phyloP scores from a whole-genome alignment of 2,113 vertebrate species.

The Hippocampus mohnikei region DNA sequence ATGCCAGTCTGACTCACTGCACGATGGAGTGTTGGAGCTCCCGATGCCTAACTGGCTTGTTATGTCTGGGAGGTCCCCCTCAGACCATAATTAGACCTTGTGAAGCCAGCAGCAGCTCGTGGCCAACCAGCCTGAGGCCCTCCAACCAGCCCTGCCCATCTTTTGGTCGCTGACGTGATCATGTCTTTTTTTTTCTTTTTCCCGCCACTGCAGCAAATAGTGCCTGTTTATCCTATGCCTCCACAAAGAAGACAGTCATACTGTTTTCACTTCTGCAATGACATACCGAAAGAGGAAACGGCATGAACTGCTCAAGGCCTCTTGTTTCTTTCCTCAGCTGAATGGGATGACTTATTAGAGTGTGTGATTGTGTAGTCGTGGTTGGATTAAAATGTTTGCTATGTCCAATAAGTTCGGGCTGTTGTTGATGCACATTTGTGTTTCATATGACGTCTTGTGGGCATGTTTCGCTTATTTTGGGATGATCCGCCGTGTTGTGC shows the following conservation, averaged over 20 bases:
- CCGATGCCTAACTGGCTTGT: conserved; percentile 55
- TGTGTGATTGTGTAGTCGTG: background rate
- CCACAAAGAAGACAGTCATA: conserved; percentile 49
- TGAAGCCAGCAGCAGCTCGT: conserved; percentile 43
- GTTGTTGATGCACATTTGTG: background rate
- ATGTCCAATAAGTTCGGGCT: background rate
- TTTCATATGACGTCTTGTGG: background rate
- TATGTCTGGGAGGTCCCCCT: conserved; percentile 59
- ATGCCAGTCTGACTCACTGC: conserved; percentile 35
- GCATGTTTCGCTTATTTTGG: background rate
- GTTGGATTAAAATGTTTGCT: background rate
- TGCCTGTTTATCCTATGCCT: conserved; percentile 50
- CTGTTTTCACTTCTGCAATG: conserved; percentile 72
- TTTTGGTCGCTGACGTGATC: conserved; percentile 46
- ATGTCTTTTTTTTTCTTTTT: conserved; percentile 19
- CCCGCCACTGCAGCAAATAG: conserved; percentile 19
- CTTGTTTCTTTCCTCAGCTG: background rate
- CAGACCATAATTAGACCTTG: conserved; percentile 67
- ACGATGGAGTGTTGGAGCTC: conserved; percentile 47
- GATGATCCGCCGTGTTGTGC: background rate
- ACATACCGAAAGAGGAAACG: conserved; percentile 60
- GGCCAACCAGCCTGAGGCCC: conserved; percentile 16
- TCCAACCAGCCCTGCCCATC: conserved; percentile 34
- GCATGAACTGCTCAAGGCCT: conserved; percentile 15
- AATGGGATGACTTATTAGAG: background rate